Evolutionary conservation across 2,888 invertebrate genomes (phyloP), one percentile per base, ranked within the genome.

Genomic region (Melieria picta): DNA sequence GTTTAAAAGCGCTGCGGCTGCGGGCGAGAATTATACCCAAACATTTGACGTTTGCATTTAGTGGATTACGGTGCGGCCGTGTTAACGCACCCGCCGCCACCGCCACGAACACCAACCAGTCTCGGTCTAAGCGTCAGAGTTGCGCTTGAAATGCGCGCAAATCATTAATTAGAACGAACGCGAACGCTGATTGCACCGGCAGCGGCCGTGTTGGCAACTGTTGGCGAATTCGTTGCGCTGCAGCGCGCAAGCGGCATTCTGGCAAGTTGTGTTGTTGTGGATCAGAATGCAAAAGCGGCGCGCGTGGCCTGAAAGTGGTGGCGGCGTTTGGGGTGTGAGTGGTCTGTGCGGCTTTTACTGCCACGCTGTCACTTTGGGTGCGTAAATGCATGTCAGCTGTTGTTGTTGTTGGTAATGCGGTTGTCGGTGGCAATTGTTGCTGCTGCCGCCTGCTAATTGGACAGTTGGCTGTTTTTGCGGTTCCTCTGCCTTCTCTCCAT

Each of bases 401-500:
- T 56, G 13, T 56, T 11, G 16, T 13, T 56, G n/a, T 58, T 62
- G 16, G 16, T 5, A 62, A 10, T 46, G 9, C 47, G 9, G 50
- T 11, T 47, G 63, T 42, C 11, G 43, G 42, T 58, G 58, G 47
- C 47, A 47, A 66, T 7, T 58, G 13, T 7, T 30, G 48, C 43
- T 42, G 42, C 50, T 56, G 10, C 58, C 58, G 47, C 66, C 42
- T n/a, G 58, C 50, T 66, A 66, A 66, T 66, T 66, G 66, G 66
- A 66, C 50, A 66, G 66, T 66, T 66, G 66, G 58, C 42, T 48
- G 43, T 10, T 66, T 66, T 66, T 57, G 42, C 45, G 66, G 57
- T 30, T 30, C 30, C 30, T 1, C 30, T 30, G 2, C 30, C 30
- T 30, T 30, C 30, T 30, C 30, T 30, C 30, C 3, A 1, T 30